phyloP scores from a whole-genome alignment of 2,888 invertebrate species.

The Parnassius glacialis region DNA sequence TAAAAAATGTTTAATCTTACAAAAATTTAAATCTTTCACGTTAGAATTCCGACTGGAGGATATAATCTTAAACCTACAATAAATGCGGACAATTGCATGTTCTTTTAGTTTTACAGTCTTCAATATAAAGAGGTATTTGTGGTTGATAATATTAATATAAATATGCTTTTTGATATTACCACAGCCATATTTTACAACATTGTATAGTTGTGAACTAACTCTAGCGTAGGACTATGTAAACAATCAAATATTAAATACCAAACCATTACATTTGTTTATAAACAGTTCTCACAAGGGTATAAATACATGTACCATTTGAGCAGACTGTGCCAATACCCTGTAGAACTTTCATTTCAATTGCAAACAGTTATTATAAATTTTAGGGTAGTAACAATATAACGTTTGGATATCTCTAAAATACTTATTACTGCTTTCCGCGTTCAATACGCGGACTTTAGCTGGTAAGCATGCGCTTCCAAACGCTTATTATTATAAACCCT shows the following conservation, averaged over 20 bases:
- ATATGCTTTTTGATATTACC: constrained; percentile 76
- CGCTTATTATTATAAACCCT: too few relatives aligned
- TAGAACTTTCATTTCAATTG: constrained; percentile 32
- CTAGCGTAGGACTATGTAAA: constrained; percentile 31
- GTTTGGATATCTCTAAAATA: background rate
- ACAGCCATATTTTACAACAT: constrained; percentile 72
- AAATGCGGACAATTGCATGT: constrained; percentile 44
- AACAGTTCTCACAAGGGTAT: constrained; percentile 39
- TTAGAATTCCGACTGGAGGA: constrained; percentile 18
- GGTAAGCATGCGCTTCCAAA: too few relatives aligned
- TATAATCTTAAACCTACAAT: constrained; percentile 24
- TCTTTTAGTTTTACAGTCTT: constrained; percentile 63
- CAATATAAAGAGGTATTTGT: constrained; percentile 71
- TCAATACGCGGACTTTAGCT: too few relatives aligned
- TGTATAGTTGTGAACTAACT: constrained; percentile 39
- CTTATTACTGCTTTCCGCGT: background rate
- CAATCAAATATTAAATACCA: constrained; percentile 37
- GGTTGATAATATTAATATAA: constrained; percentile 65
- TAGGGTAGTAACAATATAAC: background rate
- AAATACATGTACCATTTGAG: constrained; percentile 51
- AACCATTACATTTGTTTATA: constrained; percentile 37
- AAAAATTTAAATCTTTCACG: background rate
- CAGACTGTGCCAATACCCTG: constrained; percentile 58
- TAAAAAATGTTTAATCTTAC: constrained; percentile 1
- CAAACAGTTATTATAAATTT: constrained; percentile 24